A percentile compares a stretch with the other conserved stretches of the same genome.
phyloP scores from a whole-genome alignment of 2,113 vertebrate genomes.

The Glaucomys volans region DNA sequence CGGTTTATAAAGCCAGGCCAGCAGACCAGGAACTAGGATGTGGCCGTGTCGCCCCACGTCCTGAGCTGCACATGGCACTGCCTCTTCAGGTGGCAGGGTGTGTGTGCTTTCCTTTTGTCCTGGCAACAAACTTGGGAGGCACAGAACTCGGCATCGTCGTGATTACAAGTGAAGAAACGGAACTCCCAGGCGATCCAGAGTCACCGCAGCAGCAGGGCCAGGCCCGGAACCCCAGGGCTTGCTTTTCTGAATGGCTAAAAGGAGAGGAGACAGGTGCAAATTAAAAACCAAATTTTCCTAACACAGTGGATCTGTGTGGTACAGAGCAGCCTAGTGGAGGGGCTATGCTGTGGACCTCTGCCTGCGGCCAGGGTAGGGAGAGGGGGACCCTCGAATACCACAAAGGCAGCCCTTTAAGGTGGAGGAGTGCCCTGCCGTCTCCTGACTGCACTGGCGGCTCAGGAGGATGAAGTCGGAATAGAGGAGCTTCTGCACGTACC shows the following conservation, averaged over 20 bases:
- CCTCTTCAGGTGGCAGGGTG: not conserved
- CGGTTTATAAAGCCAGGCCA: not conserved
- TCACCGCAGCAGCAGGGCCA: not conserved
- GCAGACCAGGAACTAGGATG: not conserved
- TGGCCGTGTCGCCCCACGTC: too few species aligned
- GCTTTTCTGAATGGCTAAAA: not conserved
- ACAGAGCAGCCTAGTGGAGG: accelerated
- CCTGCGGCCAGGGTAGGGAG: accelerated
- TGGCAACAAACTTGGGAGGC: accelerated
- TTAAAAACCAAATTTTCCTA: not conserved
- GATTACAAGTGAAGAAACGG: not conserved
- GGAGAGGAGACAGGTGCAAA: not conserved
- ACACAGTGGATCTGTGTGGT: not conserved
- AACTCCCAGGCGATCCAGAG: too few species aligned
- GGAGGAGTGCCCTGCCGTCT: not conserved
- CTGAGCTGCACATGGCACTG: too few species aligned
- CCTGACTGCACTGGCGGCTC: not conserved
- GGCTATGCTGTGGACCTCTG: too few species aligned
- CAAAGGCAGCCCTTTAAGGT: too few species aligned
- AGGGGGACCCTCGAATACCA: not conserved
- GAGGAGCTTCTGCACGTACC: not conserved
- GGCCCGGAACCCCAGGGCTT: not conserved
- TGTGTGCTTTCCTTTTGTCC: not conserved
- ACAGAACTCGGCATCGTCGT: not conserved
- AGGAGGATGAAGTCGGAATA: not conserved